phyloP scores from a whole-genome alignment of 2,113 vertebrate genomes.

The Phyllostomus hastatus region DNA sequence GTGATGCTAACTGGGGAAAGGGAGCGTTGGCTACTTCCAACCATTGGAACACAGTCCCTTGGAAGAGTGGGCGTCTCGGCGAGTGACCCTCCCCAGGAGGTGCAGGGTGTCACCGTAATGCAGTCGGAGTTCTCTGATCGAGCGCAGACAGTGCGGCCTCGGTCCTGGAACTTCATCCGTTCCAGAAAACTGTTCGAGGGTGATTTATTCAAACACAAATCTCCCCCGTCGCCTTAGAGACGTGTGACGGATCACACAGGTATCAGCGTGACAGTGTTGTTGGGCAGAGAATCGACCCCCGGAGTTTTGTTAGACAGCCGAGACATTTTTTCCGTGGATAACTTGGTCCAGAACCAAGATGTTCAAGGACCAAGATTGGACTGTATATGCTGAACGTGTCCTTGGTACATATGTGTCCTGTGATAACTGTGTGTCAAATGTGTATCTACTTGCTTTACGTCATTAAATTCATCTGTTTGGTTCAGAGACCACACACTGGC shows the following conservation, averaged over 20 bases:
- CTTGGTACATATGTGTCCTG: background rate
- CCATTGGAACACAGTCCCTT: background rate
- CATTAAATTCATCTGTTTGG: background rate
- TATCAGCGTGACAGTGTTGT: too few species aligned
- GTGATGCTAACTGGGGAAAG: too few species aligned
- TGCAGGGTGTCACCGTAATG: background rate
- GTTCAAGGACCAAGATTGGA: too few species aligned
- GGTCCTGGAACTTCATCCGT: too few species aligned
- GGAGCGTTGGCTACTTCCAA: background rate
- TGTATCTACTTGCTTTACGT: background rate
- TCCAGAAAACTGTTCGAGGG: too few species aligned
- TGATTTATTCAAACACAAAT: too few species aligned
- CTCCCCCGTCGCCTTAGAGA: too few species aligned
- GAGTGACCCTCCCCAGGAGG: background rate
- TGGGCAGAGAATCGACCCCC: too few species aligned
- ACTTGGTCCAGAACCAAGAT: too few species aligned
- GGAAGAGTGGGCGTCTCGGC: background rate
- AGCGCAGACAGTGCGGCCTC: background rate
- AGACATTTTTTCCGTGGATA: too few species aligned
- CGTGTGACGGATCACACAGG: too few species aligned
- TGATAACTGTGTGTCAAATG: background rate
- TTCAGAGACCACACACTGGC: background rate
- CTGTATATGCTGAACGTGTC: background rate
- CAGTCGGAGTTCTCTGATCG: background rate
- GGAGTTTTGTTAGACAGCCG: too few species aligned